Percentiles rank a stretch among this genome's conserved stretches.
These are phyloP conservation scores for Escarpia spicata DNA, from an alignment of 2,888 invertebrate species.

Conservation along the genomic window DNA sequence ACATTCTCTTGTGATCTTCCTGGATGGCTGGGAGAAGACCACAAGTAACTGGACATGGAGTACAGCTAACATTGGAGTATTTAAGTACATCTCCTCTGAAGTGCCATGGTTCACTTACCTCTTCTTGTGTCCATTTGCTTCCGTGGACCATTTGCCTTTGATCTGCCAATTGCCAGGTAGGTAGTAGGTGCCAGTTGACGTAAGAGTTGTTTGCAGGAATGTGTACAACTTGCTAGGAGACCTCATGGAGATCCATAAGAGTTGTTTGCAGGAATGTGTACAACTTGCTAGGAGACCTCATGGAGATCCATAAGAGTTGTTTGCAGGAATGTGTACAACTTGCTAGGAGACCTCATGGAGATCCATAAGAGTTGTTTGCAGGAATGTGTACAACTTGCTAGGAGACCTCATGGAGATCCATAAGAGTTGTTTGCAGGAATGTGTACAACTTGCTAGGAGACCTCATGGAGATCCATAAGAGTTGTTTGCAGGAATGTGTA, in stretches of 20 bases:
- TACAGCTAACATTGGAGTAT: too few species aligned
- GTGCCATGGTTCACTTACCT: too few species aligned
- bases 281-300: conserved; percentile 52
- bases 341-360: conserved; percentile 52
- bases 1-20: too few species aligned
- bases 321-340: conserved; percentile 53
- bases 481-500: conserved; percentile 56
- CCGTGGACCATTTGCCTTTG: too few species aligned
- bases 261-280: conserved; percentile 56
- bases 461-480: conserved; percentile 50
- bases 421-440: conserved; percentile 54
- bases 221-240: conserved; percentile 54
- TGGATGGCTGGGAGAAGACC: too few species aligned
- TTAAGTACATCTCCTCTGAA: too few species aligned
- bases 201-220: conserved; percentile 45
- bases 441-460: conserved; percentile 54
- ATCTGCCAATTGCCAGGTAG: too few species aligned
- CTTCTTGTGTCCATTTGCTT: too few species aligned
- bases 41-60: too few species aligned
- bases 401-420: conserved; percentile 53
- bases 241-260: conserved; percentile 50
- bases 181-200: too few species aligned
- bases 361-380: too few species aligned
- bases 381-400: conserved; percentile 55
- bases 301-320: too few species aligned